A percentile compares a stretch with the other conserved stretches of the same genome.
Conservation (phyloP, 2,113 vertebrate genomes). For the Saguinus imperator region DNA sequence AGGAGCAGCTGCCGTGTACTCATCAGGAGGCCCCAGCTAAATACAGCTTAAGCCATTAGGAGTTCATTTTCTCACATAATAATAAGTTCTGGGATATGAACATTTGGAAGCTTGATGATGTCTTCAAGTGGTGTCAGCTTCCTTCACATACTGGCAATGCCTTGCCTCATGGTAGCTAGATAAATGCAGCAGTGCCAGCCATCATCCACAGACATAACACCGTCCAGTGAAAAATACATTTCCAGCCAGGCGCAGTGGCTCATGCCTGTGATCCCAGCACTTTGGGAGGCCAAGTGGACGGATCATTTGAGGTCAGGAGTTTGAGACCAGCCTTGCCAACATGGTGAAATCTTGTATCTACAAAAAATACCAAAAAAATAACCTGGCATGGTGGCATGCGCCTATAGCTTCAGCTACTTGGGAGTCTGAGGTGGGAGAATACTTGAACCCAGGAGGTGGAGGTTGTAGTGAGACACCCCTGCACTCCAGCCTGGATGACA, state of each 20-base stretch:
- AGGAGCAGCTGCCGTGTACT: not conserved
- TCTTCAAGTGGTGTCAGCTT: not conserved
- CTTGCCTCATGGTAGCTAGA: not conserved
- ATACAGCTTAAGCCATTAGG: not conserved
- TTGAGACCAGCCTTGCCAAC: too few species aligned
- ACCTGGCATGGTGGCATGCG: too few species aligned
- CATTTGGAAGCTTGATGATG: not conserved
- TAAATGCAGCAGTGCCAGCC: not conserved
- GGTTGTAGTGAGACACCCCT: too few species aligned
- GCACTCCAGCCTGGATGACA: too few species aligned
- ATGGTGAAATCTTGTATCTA: too few species aligned
- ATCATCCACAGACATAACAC: not conserved
- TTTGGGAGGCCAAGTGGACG: fast-evolving
- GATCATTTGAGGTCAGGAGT: too few species aligned
- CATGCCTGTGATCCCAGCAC: too few species aligned
- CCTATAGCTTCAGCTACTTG: too few species aligned
- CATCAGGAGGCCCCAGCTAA: not conserved
- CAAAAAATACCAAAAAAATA: too few species aligned
- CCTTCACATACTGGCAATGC: not conserved
- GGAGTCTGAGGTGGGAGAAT: too few species aligned
- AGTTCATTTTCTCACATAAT: not conserved
- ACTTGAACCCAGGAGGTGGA: too few species aligned
- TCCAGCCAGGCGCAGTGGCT: not conserved
- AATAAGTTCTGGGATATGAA: not conserved
- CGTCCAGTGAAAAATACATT: not conserved